Conservation (phyloP, 2,888 invertebrate species). For the Eupithecia subfuscata region DNA sequence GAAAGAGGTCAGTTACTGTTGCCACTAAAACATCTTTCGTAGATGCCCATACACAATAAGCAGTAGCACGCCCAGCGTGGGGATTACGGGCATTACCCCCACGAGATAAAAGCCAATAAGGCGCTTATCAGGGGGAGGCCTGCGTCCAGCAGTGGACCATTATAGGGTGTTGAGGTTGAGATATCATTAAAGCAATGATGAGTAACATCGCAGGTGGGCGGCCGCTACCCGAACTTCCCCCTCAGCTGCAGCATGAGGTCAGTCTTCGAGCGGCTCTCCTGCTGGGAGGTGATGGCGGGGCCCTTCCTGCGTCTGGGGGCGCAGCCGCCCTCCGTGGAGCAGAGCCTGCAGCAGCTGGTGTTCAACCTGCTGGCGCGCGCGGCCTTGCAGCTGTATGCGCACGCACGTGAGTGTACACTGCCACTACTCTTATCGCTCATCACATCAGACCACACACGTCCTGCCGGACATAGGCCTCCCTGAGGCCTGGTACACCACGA, state of each 20-base stretch:
- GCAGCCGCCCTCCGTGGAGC: constrained; percentile 83
- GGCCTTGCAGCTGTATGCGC: constrained; percentile 85
- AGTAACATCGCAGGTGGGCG: constrained; percentile 37
- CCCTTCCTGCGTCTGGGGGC: constrained; percentile 90
- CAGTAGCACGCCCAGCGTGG: no score
- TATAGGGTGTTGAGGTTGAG: no score
- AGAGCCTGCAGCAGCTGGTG: constrained; percentile 75
- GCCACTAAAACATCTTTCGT: no score
- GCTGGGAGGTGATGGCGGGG: constrained; percentile 77
- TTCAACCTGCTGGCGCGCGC: constrained; percentile 85
- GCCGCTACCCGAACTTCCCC: constrained; percentile 87
- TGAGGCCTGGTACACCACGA: no score
- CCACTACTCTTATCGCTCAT: not conserved
- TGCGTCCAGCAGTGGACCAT: no score
- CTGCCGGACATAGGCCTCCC: no score
- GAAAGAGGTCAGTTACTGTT: no score
- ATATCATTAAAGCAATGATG: no score
- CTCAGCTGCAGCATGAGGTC: constrained; percentile 80
- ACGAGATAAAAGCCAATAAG: no score
- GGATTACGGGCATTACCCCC: no score
- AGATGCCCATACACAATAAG: no score
- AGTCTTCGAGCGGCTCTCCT: constrained; percentile 62
- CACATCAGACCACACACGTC: not conserved
- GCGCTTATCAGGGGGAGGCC: no score
- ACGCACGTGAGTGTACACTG: constrained; percentile 76